A percentile compares a stretch with the other conserved stretches of the same genome.
These are phyloP conservation scores for Notolabrus celidotus DNA, from an alignment of 2,797 vertebrate species.

Conservation along the genomic window DNA sequence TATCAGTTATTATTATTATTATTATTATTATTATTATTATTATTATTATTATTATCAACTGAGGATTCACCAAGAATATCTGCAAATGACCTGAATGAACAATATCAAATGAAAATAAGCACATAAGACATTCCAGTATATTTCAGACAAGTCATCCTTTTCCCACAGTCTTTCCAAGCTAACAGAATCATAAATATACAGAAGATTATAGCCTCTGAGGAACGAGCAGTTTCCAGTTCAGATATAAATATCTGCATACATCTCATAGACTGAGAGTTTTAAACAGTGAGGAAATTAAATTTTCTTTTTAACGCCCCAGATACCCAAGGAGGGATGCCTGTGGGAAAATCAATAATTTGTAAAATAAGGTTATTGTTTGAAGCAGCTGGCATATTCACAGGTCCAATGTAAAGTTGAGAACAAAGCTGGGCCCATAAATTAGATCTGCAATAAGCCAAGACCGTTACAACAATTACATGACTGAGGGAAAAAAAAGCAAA, in stretches of 20 bases:
- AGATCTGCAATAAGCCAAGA: not conserved
- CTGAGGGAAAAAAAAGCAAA: not conserved
- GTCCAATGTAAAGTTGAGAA: not conserved
- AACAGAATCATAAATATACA: not conserved
- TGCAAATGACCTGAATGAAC: too few species aligned
- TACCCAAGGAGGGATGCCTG: not conserved
- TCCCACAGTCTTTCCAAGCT: not conserved
- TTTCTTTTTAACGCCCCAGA: not conserved
- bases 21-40: too few species aligned
- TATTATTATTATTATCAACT: too few species aligned
- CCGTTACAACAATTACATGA: not conserved
- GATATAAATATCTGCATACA: not conserved
- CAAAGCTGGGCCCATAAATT: not conserved
- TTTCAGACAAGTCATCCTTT: not conserved
- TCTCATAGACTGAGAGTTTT: not conserved
- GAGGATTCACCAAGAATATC: too few species aligned
- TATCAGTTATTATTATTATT: too few species aligned
- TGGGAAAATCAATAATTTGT: not conserved
- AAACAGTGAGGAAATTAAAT: not conserved
- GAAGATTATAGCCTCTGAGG: not conserved
- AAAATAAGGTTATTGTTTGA: not conserved
- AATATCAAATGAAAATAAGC: too few species aligned
- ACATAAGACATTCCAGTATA: not conserved
- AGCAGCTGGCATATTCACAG: not conserved
- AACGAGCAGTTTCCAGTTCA: not conserved